Conservation (phyloP, 2,888 invertebrate species). For the Eristalis arbustorum region DNA sequence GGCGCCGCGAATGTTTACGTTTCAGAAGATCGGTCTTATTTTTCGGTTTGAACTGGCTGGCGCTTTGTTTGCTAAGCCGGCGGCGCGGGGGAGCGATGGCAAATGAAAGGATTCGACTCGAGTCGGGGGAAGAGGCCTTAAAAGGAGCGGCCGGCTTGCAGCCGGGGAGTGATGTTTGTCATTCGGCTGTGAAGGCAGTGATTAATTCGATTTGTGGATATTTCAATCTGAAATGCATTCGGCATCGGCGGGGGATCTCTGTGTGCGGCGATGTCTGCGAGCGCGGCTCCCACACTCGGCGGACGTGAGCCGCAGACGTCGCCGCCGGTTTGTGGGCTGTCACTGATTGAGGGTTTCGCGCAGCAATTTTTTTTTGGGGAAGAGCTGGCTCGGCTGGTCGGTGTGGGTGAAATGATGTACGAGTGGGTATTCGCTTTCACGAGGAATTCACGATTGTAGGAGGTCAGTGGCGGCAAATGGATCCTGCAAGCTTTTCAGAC, state of each 20-base stretch:
- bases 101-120: slow-evolving; percentile 10
- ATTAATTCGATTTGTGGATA: slow-evolving; percentile 28
- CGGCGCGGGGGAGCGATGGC: not conserved
- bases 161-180: slow-evolving; percentile 3
- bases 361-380: not conserved
- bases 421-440: too few relatives aligned
- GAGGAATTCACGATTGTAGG: too few relatives aligned
- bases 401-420: too few relatives aligned
- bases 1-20: slow-evolving; percentile 65
- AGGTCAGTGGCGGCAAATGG: too few relatives aligned
- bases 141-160: slow-evolving; percentile 16
- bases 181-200: slow-evolving; percentile 6
- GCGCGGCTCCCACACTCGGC: not conserved
- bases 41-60: slow-evolving; percentile 23
- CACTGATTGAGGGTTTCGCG: not conserved
- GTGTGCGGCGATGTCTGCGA: not conserved
- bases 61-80: slow-evolving; percentile 19
- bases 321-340: not conserved
- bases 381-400: too few relatives aligned
- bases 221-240: slow-evolving; percentile 9
- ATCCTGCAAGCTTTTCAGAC: too few relatives aligned
- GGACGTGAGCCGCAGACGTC: not conserved
- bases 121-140: slow-evolving; percentile 1
- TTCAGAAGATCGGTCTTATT: slow-evolving; percentile 17
- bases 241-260: not conserved